Percentiles rank a stretch among this genome's conserved stretches.
Evolutionary conservation across 2,113 vertebrate genomes (phyloP).

Genomic region (Callospermophilus lateralis): DNA sequence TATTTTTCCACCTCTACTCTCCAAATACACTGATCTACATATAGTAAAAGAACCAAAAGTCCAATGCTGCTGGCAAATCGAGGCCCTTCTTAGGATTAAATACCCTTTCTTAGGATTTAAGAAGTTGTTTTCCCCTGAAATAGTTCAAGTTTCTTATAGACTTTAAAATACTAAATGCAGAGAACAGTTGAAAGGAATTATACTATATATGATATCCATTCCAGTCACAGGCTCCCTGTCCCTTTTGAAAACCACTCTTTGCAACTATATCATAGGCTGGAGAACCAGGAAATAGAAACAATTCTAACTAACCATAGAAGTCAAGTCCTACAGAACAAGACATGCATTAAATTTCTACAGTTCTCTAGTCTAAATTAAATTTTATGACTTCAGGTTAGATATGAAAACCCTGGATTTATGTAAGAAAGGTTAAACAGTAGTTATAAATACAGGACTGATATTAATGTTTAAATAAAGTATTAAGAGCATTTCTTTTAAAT

Average conservation of each 20-base stretch:
- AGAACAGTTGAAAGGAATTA: conserved; percentile 37
- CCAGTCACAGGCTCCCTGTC: not conserved
- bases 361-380: conserved; percentile 47
- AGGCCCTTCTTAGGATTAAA: not conserved
- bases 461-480: conserved; percentile 24
- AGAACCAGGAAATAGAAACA: conserved; percentile 20
- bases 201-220: not conserved
- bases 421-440: conserved; percentile 50
- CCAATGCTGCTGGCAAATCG: not conserved
- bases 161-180: not conserved
- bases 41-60: not conserved
- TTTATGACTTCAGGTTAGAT: conserved; percentile 21
- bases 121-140: not conserved
- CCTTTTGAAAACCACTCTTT: not conserved
- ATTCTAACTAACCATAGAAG: conserved; percentile 25
- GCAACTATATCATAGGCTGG: not conserved
- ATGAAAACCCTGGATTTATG: conserved; percentile 46
- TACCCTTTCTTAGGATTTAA: not conserved
- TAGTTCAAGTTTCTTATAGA: not conserved
- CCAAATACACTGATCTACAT: not conserved
- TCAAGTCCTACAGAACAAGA: conserved; percentile 36
- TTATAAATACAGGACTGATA: conserved; percentile 36
- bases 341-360: not conserved
- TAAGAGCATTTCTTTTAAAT: conserved; percentile 47
- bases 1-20: accelerated